phyloP scores from a whole-genome alignment of 2,797 vertebrate genomes.

The Ceryle rudis region DNA sequence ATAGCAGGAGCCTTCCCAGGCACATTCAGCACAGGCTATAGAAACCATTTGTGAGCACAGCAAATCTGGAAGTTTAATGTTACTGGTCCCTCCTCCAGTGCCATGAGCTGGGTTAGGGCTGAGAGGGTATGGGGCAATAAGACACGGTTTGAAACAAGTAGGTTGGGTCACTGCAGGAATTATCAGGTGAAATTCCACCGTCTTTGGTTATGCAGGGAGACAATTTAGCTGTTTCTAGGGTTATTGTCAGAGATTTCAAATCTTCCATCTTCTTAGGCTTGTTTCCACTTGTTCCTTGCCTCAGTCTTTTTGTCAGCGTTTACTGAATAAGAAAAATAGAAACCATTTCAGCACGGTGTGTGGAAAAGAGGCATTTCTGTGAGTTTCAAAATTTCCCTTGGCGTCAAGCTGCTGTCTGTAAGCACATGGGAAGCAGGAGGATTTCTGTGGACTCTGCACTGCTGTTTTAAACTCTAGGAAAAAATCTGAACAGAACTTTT shows the following conservation, averaged over 20 bases:
- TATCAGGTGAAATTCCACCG: accelerated
- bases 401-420: neutral
- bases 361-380: neutral
- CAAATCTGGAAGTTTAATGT: neutral
- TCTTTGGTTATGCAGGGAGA: neutral
- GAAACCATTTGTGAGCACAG: neutral
- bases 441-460: neutral
- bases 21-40: neutral
- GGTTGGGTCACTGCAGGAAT: neutral
- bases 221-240: neutral
- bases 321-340: neutral
- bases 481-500: neutral
- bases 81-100: neutral
- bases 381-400: neutral
- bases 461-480: neutral
- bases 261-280: neutral
- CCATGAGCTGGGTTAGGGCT: neutral
- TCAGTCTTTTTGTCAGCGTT: neutral
- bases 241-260: neutral
- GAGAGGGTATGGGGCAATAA: neutral
- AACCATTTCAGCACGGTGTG: neutral
- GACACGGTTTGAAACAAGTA: neutral
- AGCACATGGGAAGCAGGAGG: neutral
- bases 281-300: neutral
- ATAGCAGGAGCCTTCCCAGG: neutral